phyloP scores from a whole-genome alignment of 2,888 invertebrate species.

The Bembecia ichneumoniformis region DNA sequence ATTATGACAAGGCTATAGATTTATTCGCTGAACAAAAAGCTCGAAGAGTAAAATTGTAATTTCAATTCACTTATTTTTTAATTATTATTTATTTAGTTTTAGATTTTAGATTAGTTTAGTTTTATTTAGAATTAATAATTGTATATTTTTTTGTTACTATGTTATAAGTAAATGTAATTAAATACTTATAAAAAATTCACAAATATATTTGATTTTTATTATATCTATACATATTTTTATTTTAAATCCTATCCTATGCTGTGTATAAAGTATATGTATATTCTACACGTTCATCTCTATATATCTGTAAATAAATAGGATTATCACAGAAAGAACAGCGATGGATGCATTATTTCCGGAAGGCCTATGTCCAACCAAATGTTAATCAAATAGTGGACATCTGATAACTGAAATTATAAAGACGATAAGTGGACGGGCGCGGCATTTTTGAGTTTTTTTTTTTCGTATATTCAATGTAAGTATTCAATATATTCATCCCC shows the following conservation, averaged over 20 bases:
- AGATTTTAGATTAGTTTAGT: too few species aligned
- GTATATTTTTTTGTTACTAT: too few species aligned
- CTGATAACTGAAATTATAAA: too few species aligned
- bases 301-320: neutral
- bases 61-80: constrained; percentile 4
- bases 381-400: too few species aligned
- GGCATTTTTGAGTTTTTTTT: constrained; percentile 6
- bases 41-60: constrained; percentile 11
- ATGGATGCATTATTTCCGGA: constrained; percentile 1
- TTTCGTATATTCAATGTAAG: too few species aligned
- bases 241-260: constrained; percentile 3
- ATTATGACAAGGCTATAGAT: constrained; percentile 9
- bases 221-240: constrained; percentile 3
- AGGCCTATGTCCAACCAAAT: constrained; percentile 2
- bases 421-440: constrained; percentile 1
- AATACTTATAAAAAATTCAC: too few species aligned
- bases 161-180: too few species aligned
- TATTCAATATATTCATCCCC: too few species aligned
- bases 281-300: constrained; percentile 2
- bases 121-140: too few species aligned
- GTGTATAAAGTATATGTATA: neutral
- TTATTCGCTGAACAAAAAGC: constrained; percentile 9
- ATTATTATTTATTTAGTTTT: too few species aligned
- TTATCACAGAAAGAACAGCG: constrained; percentile 3
- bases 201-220: constrained; percentile 4